phyloP scores from a whole-genome alignment of 1,140 invertebrate species.

The Drosophila sucinea region DNA sequence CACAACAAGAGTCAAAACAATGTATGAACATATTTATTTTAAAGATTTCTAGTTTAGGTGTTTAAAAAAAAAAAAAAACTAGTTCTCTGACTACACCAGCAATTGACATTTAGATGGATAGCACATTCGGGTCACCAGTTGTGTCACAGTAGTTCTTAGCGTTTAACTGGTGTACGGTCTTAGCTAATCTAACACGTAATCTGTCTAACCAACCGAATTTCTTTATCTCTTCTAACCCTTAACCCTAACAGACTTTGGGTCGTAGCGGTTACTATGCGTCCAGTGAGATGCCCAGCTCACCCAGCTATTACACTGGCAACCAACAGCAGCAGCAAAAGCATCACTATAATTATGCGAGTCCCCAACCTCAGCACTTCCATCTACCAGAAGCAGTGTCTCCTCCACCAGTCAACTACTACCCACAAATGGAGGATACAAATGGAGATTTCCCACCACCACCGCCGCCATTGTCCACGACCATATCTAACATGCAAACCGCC shows the following conservation, averaged over 20 bases:
- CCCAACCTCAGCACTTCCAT: slow-evolving; percentile 76
- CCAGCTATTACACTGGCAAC: slow-evolving; percentile 64
- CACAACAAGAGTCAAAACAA: slow-evolving; percentile 79
- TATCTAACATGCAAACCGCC: slow-evolving; percentile 80
- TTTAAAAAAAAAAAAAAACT: slow-evolving; percentile 12
- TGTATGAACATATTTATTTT: slow-evolving; percentile 63
- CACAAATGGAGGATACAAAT: slow-evolving; percentile 52
- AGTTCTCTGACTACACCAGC: slow-evolving; percentile 38
- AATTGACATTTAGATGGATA: slow-evolving; percentile 61
- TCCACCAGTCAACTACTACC: slow-evolving; percentile 68
- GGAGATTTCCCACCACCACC: slow-evolving; percentile 78
- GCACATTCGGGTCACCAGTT: slow-evolving; percentile 36
- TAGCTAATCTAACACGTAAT: slow-evolving; percentile 57
- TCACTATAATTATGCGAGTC: slow-evolving; percentile 71
- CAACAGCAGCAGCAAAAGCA: slow-evolving; percentile 64
- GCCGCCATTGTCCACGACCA: slow-evolving; percentile 76
- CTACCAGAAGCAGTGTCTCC: slow-evolving; percentile 77
- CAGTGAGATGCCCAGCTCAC: slow-evolving; percentile 71
- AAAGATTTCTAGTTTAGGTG: slow-evolving; percentile 14
- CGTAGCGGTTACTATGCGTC: slow-evolving; percentile 71
- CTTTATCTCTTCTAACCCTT: slow-evolving; percentile 54
- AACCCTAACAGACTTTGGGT: slow-evolving; percentile 76
- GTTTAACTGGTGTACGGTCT: slow-evolving; percentile 56
- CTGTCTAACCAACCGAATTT: slow-evolving; percentile 62
- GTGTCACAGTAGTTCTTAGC: slow-evolving; percentile 19